phyloP scores from a whole-genome alignment of 30 jellyfish, hydroid and myxozoan species.

The Mastigias papua region DNA sequence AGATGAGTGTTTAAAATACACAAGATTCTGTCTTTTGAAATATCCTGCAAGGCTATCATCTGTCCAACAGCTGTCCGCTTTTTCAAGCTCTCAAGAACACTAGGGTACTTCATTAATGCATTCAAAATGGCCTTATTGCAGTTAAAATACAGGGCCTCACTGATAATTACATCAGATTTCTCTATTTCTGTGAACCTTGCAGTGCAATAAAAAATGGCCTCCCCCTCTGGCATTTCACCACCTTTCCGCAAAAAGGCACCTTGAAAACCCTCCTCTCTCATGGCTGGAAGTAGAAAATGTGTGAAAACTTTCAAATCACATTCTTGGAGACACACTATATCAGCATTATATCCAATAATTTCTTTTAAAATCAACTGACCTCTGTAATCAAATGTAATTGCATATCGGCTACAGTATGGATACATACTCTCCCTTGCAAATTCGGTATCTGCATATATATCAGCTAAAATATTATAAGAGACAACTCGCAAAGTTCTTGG shows the following conservation, averaged over 20 bases:
- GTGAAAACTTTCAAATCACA: slow-evolving; percentile 83
- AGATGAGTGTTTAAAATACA: slow-evolving; percentile 91
- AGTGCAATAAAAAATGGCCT: slow-evolving; percentile 75
- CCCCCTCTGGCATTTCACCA: slow-evolving; percentile 98
- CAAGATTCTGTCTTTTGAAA: slow-evolving; percentile 27
- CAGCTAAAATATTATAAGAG: slow-evolving; percentile 91
- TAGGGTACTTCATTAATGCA: slow-evolving; percentile 64
- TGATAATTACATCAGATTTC: slow-evolving; percentile 47
- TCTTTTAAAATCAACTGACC: slow-evolving; percentile 90
- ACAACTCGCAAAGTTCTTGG: slow-evolving; percentile 68
- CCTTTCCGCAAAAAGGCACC: slow-evolving; percentile 73
- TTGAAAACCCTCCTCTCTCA: slow-evolving; percentile 73
- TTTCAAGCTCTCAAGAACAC: slow-evolving; percentile 54
- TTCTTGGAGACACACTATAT: slow-evolving; percentile 90
- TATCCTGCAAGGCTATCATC: slow-evolving; percentile 69
- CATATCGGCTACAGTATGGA: slow-evolving; percentile 95
- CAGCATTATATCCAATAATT: slow-evolving; percentile 88
- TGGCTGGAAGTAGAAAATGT: slow-evolving; percentile 70
- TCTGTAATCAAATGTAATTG: slow-evolving; percentile 75
- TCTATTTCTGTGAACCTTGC: slow-evolving; percentile 39
- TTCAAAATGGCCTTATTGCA: slow-evolving; percentile 55
- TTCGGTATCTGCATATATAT: slow-evolving; percentile 82
- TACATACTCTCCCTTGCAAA: slow-evolving; percentile 71
- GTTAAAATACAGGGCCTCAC: slow-evolving; percentile 70
- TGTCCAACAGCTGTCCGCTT: slow-evolving; percentile 90